These are phyloP conservation scores for Dendronephthya gigantea DNA, from an alignment of 64 coral and sea anemone genomes.

Conservation along the genomic window DNA sequence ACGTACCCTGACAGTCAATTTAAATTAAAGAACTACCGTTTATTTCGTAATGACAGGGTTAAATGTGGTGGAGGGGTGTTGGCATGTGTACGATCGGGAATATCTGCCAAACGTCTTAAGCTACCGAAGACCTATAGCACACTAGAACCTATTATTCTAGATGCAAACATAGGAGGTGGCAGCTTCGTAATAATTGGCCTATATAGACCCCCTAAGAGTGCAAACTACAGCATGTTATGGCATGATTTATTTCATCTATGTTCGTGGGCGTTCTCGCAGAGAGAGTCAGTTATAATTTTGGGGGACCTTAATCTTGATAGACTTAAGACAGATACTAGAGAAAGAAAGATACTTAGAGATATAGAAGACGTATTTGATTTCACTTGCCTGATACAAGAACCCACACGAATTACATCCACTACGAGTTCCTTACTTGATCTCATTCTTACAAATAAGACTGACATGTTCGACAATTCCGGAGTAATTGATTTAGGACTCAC, in stretches of 20 bases:
- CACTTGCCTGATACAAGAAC: background rate
- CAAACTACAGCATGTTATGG: background rate
- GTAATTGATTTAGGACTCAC: background rate
- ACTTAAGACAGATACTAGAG: background rate
- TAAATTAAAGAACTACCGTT: background rate
- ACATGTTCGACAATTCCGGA: background rate
- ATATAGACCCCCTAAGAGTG: conserved; percentile 7
- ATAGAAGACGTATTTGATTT: background rate
- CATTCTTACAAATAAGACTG: conserved; percentile 42
- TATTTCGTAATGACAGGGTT: conserved; percentile 29
- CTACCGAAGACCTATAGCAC: background rate
- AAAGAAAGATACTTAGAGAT: background rate
- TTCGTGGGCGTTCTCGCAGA: background rate
- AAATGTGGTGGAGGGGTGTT: conserved; percentile 31
- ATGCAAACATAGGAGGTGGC: background rate
- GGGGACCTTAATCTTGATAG: background rate
- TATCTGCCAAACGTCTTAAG: background rate
- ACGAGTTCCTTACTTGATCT: conserved; percentile 29
- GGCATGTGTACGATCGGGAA: conserved; percentile 20
- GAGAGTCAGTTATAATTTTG: background rate
- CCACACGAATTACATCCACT: conserved; percentile 24
- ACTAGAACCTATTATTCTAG: conserved; percentile 7
- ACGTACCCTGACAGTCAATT: conserved; percentile 28
- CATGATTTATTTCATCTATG: conserved; percentile 11
- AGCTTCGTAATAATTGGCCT: background rate